Evolutionary conservation across 2,113 vertebrate genomes (phyloP).

Genomic region (Synchiropus splendidus): DNA sequence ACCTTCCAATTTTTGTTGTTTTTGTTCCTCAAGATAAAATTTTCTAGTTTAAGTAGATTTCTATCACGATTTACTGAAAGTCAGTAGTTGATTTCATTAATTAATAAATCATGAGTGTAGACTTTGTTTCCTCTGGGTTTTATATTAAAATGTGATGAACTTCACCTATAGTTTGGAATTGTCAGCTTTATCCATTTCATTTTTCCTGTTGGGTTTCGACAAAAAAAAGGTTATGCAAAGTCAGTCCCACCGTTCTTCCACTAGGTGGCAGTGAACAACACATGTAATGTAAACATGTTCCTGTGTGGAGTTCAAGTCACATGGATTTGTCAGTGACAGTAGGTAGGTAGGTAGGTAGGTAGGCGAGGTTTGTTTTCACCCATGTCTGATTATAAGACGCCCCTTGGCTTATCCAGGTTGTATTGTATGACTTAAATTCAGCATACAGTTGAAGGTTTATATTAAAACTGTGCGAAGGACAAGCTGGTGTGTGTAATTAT

Average conservation of each 20-base stretch:
- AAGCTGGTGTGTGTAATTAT: too few species aligned
- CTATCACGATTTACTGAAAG: conserved; percentile 75
- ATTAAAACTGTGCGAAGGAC: too few species aligned
- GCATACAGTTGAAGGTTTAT: too few species aligned
- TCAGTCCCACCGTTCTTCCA: conserved; percentile 27
- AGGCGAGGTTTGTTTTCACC: conserved; percentile 9
- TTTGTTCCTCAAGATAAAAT: conserved; percentile 61
- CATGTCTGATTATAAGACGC: too few species aligned
- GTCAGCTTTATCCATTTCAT: background rate
- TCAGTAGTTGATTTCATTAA: conserved; percentile 72
- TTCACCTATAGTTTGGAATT: too few species aligned
- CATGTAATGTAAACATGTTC: conserved; percentile 17
- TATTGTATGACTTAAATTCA: too few species aligned
- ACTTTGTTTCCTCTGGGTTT: conserved; percentile 37
- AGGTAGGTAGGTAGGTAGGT: conserved; percentile 26
- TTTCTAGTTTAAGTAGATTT: conserved; percentile 70
- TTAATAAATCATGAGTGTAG: conserved; percentile 72
- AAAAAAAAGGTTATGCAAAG: background rate
- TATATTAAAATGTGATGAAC: too few species aligned
- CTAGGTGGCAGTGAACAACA: conserved; percentile 55
- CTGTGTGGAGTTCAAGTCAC: conserved; percentile 49
- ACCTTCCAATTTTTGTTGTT: conserved; percentile 34
- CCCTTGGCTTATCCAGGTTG: too few species aligned
- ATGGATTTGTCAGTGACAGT: conserved; percentile 46
- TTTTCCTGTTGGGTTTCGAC: background rate